Evolutionary conservation across 2,113 vertebrate species (phyloP).

Genomic region (Odobenus rosmarus): DNA sequence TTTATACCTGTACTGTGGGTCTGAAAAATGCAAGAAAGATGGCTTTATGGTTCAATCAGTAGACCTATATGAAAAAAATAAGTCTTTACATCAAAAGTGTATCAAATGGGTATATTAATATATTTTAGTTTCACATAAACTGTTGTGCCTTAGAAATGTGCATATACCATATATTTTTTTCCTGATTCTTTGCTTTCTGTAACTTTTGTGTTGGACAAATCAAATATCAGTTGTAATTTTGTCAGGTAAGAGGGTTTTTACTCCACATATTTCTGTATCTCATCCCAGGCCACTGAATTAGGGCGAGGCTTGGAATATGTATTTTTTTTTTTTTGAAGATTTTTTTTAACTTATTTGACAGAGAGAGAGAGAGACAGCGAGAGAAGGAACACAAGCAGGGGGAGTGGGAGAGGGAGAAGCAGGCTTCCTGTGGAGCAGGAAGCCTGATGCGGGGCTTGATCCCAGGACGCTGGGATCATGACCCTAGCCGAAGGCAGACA

Average conservation of each 20-base stretch:
- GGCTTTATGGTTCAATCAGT: neutral
- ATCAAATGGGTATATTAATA: neutral
- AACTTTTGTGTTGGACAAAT: slow-evolving; percentile 44
- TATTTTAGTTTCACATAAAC: neutral
- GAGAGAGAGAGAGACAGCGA: too few species aligned
- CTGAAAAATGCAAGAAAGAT: slow-evolving; percentile 6
- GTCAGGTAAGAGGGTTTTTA: slow-evolving; percentile 40
- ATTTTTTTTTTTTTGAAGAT: neutral
- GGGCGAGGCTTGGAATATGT: slow-evolving; percentile 29
- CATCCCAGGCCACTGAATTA: slow-evolving; percentile 30
- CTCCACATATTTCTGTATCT: slow-evolving; percentile 48
- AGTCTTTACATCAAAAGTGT: neutral
- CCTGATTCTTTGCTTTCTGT: neutral
- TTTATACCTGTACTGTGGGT: neutral
- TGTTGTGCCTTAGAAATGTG: neutral
- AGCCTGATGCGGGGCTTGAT: too few species aligned
- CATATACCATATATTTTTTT: neutral
- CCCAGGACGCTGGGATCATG: too few species aligned
- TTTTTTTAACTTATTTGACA: too few species aligned
- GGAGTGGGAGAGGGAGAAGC: too few species aligned
- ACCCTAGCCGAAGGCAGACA: too few species aligned
- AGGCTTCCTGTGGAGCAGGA: too few species aligned
- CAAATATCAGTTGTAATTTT: slow-evolving; percentile 50
- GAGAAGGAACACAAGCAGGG: too few species aligned
- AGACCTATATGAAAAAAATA: neutral